phyloP scores from a whole-genome alignment of 2,113 vertebrate genomes.

The Phaetusa simplex region DNA sequence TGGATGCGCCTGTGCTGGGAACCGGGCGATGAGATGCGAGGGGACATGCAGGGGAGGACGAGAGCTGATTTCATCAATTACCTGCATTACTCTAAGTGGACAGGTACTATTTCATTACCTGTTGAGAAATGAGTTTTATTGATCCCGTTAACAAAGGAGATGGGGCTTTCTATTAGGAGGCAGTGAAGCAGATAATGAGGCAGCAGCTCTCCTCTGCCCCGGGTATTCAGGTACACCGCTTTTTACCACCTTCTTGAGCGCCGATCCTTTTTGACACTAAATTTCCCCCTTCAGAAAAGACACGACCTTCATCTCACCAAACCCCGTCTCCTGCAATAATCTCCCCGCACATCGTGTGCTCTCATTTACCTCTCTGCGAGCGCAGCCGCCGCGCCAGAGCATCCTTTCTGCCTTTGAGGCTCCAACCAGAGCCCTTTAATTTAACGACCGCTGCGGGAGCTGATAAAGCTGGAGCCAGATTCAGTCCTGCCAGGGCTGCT shows the following conservation, averaged over 20 bases:
- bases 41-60: background rate
- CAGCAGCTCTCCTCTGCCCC: background rate
- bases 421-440: background rate
- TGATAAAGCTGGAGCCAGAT: background rate
- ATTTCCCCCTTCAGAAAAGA: background rate
- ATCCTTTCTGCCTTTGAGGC: background rate
- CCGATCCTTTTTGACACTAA: background rate
- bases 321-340: background rate
- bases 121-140: background rate
- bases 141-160: background rate
- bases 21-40: background rate
- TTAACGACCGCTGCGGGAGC: background rate
- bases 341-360: background rate
- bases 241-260: background rate
- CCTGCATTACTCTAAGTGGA: background rate
- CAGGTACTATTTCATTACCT: background rate
- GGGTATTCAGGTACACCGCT: fast-evolving
- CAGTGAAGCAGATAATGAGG: background rate
- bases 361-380: background rate
- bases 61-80: background rate
- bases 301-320: background rate
- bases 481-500: background rate
- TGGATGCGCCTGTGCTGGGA: background rate
- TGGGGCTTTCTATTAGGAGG: background rate
- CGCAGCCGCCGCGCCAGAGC: background rate